phyloP scores from a whole-genome alignment of 2,113 vertebrate genomes.

The Toxostoma redivivum region DNA sequence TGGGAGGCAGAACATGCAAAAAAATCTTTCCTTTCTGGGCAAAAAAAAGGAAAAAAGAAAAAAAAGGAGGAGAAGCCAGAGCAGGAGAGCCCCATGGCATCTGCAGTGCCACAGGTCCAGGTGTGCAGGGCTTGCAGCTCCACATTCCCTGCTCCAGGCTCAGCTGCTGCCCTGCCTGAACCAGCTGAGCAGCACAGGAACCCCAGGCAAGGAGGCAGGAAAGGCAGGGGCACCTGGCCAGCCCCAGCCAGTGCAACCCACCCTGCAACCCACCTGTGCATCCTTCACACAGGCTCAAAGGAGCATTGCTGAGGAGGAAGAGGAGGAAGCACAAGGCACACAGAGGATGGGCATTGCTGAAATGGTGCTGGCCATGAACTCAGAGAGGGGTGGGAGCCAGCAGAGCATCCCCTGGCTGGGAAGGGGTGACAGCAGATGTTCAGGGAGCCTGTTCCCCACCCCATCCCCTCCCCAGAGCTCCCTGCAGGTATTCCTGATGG shows the following conservation, averaged over 20 bases:
- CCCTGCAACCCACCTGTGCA: no score
- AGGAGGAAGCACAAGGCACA: not conserved
- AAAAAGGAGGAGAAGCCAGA: not conserved
- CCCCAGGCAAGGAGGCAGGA: not conserved
- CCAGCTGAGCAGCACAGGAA: fast-evolving
- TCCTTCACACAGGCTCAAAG: not conserved
- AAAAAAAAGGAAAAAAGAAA: not conserved
- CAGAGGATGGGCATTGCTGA: not conserved
- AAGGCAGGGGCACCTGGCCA: not conserved
- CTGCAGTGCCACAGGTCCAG: not conserved
- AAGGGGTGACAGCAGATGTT: not conserved
- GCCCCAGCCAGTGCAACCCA: no score
- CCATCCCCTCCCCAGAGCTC: not conserved
- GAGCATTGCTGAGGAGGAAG: not conserved
- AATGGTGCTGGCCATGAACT: not conserved
- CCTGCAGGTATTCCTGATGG: not conserved
- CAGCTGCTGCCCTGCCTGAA: not conserved
- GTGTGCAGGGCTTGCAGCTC: not conserved
- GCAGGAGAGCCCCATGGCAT: fast-evolving
- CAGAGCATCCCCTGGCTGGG: not conserved
- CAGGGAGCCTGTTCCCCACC: not conserved
- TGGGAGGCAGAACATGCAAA: not conserved
- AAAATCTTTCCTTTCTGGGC: not conserved
- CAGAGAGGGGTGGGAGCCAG: not conserved
- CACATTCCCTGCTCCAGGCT: fast-evolving